Evolutionary conservation across 2,113 vertebrate species (phyloP).

Genomic region (Archilochus colubris): DNA sequence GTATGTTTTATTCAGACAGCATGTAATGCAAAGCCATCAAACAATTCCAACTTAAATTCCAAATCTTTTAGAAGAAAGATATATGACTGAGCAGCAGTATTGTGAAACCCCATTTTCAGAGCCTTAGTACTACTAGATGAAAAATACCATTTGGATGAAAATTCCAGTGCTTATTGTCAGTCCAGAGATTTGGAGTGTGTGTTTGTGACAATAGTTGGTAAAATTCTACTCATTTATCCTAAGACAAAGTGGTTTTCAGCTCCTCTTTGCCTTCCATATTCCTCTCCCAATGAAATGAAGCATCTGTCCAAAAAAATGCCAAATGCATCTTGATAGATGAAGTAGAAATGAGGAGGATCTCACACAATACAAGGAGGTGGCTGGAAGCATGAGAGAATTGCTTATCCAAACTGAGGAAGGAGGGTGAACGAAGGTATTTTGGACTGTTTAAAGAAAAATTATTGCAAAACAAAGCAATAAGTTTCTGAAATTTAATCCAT

Average conservation of each 20-base stretch:
- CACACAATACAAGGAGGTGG: not conserved
- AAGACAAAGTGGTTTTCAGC: not conserved
- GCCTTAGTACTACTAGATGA: conserved; percentile 14
- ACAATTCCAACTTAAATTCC: conserved; percentile 26
- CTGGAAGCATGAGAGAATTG: not conserved
- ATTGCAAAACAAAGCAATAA: not conserved
- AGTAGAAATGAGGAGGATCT: not conserved
- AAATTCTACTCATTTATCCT: conserved; percentile 14
- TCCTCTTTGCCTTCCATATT: not conserved
- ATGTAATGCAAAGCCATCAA: conserved; percentile 22
- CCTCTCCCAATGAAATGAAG: not conserved
- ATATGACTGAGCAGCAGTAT: not conserved
- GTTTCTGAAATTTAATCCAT: not conserved
- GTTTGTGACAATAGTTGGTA: not conserved
- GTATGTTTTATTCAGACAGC: conserved; percentile 54
- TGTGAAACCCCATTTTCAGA: conserved; percentile 38
- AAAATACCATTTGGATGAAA: conserved; percentile 20
- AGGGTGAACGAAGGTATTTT: not conserved
- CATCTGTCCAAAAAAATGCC: not conserved
- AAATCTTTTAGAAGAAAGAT: conserved; percentile 6
- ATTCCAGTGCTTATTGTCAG: not conserved
- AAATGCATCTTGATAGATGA: not conserved
- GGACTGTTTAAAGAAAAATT: not conserved
- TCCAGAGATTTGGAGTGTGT: not conserved
- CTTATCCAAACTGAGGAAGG: not conserved